Evolutionary conservation across 2,797 vertebrate genomes (phyloP), one percentile per base, ranked within the genome.

Genomic region (Balearica regulorum): DNA sequence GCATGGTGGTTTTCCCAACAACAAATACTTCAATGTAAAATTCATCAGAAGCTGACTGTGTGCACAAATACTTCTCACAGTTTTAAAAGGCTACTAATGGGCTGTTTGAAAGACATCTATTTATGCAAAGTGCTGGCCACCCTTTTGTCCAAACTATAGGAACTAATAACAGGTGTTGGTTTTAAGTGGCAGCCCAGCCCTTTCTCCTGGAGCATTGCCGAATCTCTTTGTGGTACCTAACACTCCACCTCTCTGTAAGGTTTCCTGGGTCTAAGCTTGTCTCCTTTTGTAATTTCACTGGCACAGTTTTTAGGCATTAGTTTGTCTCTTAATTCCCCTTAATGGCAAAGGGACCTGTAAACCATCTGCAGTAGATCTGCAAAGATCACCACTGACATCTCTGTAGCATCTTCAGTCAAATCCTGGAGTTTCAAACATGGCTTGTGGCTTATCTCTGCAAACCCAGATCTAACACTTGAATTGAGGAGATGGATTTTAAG

Each of bases 1-100:
- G 37, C 54, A 96, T 28, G 57, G 46, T 83, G 77, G 46, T 83
- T 66, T 94, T 87, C 51, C 54, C 62, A 83, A 92, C 64, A 86
- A 95, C 72, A 96, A 96, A 93, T 89, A 61, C 76, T 94, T 87
- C 81, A 87, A 80, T 94, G 95, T 55, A 73, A 91, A 96, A 94
- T 94, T 96, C 48, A 91, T 83, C 68, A 85, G 55, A 65, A 87
- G 16, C 65, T 91, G 22, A 49, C 79, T 46, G 79, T 75, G 88
- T 87, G 49, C 78, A 64, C 31, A 93, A 94, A 69, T 81, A 92
- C 75, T 62, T 88, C 54, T 93, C 84, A 80, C 64, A 83, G 55
- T 93, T 96, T 92, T 92, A 95, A 96, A 95, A 90, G 75, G 39
- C 49, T 95, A 69, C 35, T 91, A 89, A 96, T 71, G 88, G 35